phyloP scores from a whole-genome alignment of 1,140 invertebrate species.

The Schlechtendalia chinensis region DNA sequence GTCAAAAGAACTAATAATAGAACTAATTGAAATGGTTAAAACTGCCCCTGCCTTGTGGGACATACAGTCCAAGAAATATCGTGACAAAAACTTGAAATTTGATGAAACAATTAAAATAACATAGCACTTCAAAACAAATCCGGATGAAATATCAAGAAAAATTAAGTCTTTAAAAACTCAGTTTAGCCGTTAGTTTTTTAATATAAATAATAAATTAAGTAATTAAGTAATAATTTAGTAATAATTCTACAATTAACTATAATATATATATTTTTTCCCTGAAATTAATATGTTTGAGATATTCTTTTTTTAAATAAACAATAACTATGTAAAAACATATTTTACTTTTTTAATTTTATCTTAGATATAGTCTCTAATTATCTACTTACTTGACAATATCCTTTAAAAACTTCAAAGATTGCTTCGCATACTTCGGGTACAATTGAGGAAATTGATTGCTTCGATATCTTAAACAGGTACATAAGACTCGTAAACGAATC shows the following conservation, averaged over 20 bases:
- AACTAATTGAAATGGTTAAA: neutral
- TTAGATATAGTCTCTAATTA: too few relatives aligned
- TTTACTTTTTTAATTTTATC: too few relatives aligned
- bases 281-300: too few relatives aligned
- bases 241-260: too few relatives aligned
- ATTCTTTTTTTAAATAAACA: too few relatives aligned
- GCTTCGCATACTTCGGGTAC: slow-evolving; percentile 53
- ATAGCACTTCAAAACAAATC: neutral
- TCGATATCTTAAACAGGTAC: slow-evolving; percentile 53
- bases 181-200: too few relatives aligned
- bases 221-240: too few relatives aligned
- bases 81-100: neutral
- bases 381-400: too few relatives aligned
- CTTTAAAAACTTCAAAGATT: slow-evolving; percentile 48
- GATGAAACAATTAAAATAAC: neutral
- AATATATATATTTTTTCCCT: too few relatives aligned
- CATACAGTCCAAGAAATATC: neutral
- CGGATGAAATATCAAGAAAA: neutral
- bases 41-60: neutral
- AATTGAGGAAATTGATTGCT: slow-evolving; percentile 51
- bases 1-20: neutral
- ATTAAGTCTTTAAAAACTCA: neutral
- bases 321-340: too few relatives aligned
- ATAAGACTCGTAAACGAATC: slow-evolving; percentile 53
- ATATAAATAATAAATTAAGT: too few relatives aligned